phyloP scores from a whole-genome alignment of 2,113 vertebrate genomes.

The Stictonetta naevosa region DNA sequence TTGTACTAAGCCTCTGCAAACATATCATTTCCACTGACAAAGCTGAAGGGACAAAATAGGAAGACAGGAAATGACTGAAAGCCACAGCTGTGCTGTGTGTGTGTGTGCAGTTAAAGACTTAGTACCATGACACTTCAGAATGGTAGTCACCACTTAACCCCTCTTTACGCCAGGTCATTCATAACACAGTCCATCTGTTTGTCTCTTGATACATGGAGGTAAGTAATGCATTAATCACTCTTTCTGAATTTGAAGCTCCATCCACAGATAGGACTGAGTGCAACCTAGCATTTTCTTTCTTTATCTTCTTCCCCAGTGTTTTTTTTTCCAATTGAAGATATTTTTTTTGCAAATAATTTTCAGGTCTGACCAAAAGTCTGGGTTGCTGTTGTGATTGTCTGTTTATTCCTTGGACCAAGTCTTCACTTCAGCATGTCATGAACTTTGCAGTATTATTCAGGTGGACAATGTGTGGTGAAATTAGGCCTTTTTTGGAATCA shows the following conservation, averaged over 20 bases:
- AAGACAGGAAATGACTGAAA: background rate
- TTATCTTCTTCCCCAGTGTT: fast-evolving
- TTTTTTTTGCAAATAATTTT: background rate
- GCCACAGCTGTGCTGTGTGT: background rate
- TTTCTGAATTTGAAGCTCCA: background rate
- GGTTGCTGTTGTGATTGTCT: background rate
- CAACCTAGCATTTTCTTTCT: background rate
- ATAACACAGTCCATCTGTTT: background rate
- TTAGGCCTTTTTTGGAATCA: background rate
- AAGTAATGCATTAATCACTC: background rate
- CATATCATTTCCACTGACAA: background rate
- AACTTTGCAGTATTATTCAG: background rate
- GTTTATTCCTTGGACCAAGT: background rate
- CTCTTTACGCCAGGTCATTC: background rate
- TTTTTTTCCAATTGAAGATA: background rate
- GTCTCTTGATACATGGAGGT: background rate
- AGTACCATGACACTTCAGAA: background rate
- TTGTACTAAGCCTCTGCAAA: background rate
- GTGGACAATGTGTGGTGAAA: background rate
- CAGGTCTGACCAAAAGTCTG: background rate
- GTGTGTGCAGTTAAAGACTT: background rate
- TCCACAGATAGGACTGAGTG: background rate
- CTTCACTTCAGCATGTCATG: background rate
- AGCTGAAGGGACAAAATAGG: background rate
- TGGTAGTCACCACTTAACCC: background rate